Percentiles rank a stretch among this genome's conserved stretches.
Evolutionary conservation across 2,113 vertebrate genomes (phyloP).

Genomic region (Periophthalmus modestus): DNA sequence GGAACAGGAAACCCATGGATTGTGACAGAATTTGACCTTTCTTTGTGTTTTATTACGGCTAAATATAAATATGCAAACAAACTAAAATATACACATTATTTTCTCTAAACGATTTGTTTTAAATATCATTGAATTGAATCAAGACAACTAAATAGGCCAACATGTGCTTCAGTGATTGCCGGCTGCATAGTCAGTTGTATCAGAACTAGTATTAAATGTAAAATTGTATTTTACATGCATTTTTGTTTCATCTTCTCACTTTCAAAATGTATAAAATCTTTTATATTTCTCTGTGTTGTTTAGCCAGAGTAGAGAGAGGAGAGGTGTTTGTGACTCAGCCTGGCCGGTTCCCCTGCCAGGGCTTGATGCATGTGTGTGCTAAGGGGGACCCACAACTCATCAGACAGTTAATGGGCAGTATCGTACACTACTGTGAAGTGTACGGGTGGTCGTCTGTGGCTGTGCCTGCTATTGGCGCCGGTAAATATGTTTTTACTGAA

Average conservation of each 20-base stretch:
- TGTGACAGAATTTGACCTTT: no score
- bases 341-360: slow-evolving; percentile 57
- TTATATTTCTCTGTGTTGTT: neutral
- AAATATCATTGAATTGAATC: neutral
- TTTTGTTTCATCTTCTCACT: neutral
- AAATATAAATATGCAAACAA: no score
- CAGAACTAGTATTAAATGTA: no score
- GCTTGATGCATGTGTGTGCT: slow-evolving; percentile 64
- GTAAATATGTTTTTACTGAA: slow-evolving; percentile 33
- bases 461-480: slow-evolving; percentile 67
- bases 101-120: neutral
- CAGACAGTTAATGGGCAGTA: slow-evolving; percentile 36
- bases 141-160: no score
- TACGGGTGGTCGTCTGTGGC: slow-evolving; percentile 52
- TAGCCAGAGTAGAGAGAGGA: slow-evolving; percentile 29
- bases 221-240: no score
- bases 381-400: slow-evolving; percentile 14
- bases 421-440: slow-evolving; percentile 50
- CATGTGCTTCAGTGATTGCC: no score
- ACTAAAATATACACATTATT: neutral
- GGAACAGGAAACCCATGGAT: no score
- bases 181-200: no score
- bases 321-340: slow-evolving; percentile 38
- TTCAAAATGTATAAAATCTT: neutral
- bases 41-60: no score